These are phyloP conservation scores for Hemaris fuciformis DNA, from an alignment of 2,888 invertebrate genomes.

Conservation along the genomic window DNA sequence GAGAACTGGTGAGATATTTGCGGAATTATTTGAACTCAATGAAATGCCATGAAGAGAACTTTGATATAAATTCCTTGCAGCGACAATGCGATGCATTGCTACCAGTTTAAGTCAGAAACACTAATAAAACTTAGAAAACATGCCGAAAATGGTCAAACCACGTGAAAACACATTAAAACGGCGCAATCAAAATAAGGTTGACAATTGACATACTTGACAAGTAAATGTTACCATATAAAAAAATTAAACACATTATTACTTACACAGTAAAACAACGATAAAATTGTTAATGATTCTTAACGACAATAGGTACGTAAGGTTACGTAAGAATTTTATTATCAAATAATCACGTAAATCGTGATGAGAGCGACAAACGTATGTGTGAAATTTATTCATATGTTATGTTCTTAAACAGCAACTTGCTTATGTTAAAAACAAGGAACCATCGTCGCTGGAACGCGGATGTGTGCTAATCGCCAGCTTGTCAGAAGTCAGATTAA, in stretches of 20 bases:
- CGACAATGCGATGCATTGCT: constrained; percentile 72
- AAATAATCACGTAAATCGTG: too few relatives aligned
- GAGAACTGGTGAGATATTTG: constrained; percentile 39
- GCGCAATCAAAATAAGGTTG: constrained; percentile 43
- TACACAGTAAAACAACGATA: too few relatives aligned
- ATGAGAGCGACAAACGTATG: too few relatives aligned
- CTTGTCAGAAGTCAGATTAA: constrained; percentile 27
- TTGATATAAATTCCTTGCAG: constrained; percentile 67
- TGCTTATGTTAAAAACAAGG: neutral
- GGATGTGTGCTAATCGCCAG: constrained; percentile 21
- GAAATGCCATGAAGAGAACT: constrained; percentile 59
- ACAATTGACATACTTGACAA: constrained; percentile 18
- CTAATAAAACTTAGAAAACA: constrained; percentile 40
- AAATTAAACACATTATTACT: too few relatives aligned
- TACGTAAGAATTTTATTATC: too few relatives aligned
- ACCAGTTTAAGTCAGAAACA: constrained; percentile 38
- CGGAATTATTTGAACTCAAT: constrained; percentile 44
- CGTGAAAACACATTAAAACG: constrained; percentile 46
- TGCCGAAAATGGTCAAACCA: constrained; percentile 58
- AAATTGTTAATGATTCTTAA: too few relatives aligned
- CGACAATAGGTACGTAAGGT: too few relatives aligned
- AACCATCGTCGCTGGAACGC: too few relatives aligned
- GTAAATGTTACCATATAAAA: neutral
- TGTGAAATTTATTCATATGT: too few relatives aligned
- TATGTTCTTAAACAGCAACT: too few relatives aligned